Conservation (phyloP, 2,888 invertebrate genomes). For the Maniola hyperantus region DNA sequence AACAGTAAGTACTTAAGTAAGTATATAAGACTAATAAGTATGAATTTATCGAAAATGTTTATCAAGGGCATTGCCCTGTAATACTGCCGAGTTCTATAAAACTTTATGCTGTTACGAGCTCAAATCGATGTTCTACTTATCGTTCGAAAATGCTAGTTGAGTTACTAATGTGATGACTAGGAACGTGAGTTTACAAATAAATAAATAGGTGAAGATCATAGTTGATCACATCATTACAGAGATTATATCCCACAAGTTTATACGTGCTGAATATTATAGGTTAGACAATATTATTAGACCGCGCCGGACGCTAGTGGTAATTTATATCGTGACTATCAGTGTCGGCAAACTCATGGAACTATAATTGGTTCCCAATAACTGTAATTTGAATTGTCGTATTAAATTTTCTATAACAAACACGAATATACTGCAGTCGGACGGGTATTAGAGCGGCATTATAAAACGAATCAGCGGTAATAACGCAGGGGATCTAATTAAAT, state of each 20-base stretch:
- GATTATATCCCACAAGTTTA: conserved; percentile 27
- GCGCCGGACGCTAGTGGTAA: conserved; percentile 42
- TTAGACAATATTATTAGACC: conserved; percentile 44
- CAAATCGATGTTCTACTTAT: not conserved
- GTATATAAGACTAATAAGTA: too few relatives aligned
- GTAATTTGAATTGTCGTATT: conserved; percentile 56
- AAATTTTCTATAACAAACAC: conserved; percentile 51
- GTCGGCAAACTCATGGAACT: conserved; percentile 37
- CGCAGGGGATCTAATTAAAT: conserved; percentile 81
- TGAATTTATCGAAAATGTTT: too few relatives aligned
- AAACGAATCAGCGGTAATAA: conserved; percentile 80
- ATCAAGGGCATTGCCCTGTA: not conserved
- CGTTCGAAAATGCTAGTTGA: not conserved
- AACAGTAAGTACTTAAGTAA: too few relatives aligned
- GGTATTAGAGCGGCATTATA: conserved; percentile 74
- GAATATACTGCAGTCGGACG: conserved; percentile 51
- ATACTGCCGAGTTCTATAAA: not conserved
- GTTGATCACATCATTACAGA: conserved; percentile 24
- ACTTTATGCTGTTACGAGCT: not conserved
- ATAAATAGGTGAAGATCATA: conserved; percentile 27
- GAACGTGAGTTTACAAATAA: conserved; percentile 12
- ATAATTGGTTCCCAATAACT: conserved; percentile 53
- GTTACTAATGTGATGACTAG: not conserved
- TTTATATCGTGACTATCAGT: conserved; percentile 44
- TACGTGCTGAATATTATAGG: conserved; percentile 34